Evolutionary conservation across 2,797 vertebrate species (phyloP).

Genomic region (Mastacembelus armatus): DNA sequence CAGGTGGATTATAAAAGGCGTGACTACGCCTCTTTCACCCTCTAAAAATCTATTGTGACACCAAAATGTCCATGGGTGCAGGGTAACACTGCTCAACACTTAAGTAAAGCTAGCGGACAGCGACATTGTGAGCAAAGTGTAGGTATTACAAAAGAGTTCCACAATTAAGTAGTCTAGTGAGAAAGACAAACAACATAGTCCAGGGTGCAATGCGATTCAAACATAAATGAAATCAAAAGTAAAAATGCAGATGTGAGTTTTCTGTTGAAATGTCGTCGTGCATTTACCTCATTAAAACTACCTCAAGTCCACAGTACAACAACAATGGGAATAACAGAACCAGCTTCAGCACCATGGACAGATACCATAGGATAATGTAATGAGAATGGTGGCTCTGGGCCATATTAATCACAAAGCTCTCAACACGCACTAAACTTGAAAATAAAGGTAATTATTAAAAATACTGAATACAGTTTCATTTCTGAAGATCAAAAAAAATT

Average conservation of each 20-base stretch:
- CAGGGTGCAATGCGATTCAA: background rate
- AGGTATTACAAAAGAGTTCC: slow-evolving; percentile 37
- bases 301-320: fast-evolving
- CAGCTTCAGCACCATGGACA: slow-evolving; percentile 2
- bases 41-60: background rate
- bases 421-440: fast-evolving
- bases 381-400: too few relatives aligned
- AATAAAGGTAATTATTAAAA: too few relatives aligned
- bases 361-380: fast-evolving
- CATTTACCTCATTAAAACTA: too few relatives aligned
- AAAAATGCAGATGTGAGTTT: too few relatives aligned
- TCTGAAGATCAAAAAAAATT: too few relatives aligned
- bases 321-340: background rate
- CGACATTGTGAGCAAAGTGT: slow-evolving; percentile 38
- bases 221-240: too few relatives aligned
- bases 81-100: background rate
- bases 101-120: slow-evolving; percentile 27
- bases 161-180: background rate
- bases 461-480: too few relatives aligned
- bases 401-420: background rate
- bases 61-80: background rate
- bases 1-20: background rate
- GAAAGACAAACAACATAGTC: background rate
- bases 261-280: too few relatives aligned
- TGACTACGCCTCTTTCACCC: background rate